Evolutionary conservation across 1,140 invertebrate genomes (phyloP).

Genomic region (Ceratoteleas bidentatus): DNA sequence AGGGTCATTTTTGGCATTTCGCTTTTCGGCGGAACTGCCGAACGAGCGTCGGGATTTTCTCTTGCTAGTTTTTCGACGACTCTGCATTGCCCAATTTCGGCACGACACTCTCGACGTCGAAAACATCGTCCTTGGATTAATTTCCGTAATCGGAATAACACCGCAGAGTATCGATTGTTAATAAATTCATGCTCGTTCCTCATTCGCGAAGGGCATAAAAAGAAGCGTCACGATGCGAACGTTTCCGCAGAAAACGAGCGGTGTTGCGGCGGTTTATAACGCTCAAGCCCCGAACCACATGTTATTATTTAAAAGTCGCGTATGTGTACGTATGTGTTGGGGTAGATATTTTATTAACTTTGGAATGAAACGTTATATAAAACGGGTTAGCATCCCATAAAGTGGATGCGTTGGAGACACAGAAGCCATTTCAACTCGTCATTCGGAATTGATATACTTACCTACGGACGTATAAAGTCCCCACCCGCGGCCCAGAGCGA

Average conservation of each 20-base stretch:
- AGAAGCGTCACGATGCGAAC: background rate
- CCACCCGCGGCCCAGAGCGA: too few species aligned
- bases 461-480: conserved; percentile 71
- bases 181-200: background rate
- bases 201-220: background rate
- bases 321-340: conserved; percentile 19
- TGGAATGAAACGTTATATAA: conserved; percentile 73
- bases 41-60: too few species aligned
- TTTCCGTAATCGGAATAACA: too few species aligned
- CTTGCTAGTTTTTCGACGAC: too few species aligned
- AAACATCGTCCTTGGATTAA: too few species aligned
- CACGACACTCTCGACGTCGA: too few species aligned
- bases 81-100: too few species aligned
- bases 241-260: background rate
- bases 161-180: background rate
- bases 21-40: too few species aligned
- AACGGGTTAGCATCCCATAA: conserved; percentile 75
- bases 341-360: conserved; percentile 69
- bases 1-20: too few species aligned
- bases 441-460: conserved; percentile 76
- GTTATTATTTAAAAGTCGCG: conserved; percentile 65
- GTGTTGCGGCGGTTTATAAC: conserved; percentile 25
- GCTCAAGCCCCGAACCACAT: conserved; percentile 27
- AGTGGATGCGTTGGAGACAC: conserved; percentile 72
- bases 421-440: conserved; percentile 75